Conservation (phyloP, 2,113 vertebrate species). For the Amphilophus citrinellus region DNA sequence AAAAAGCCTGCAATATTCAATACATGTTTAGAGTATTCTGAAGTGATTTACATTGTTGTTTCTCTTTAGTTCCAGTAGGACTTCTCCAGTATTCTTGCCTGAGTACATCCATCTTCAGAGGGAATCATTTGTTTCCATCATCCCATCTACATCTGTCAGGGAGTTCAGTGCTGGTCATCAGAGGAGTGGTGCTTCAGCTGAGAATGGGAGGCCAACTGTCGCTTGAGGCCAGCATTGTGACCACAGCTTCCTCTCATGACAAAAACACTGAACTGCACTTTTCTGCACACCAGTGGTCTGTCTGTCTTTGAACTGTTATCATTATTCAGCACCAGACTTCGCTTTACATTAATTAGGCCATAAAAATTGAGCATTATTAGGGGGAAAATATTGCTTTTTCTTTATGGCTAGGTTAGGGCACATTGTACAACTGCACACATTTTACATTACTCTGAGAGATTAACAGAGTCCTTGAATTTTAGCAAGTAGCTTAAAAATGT, state of each 20-base stretch:
- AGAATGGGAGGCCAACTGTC: neutral
- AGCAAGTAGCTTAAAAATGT: neutral
- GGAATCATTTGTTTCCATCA: slow-evolving; percentile 22
- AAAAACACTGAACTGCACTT: neutral
- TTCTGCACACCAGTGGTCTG: neutral
- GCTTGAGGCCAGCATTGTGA: neutral
- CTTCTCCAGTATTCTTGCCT: neutral
- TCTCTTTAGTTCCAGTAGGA: slow-evolving; percentile 55
- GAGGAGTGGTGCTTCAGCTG: neutral
- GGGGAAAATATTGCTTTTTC: neutral
- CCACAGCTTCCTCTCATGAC: slow-evolving; percentile 44
- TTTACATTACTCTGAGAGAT: neutral
- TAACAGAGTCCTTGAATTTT: neutral
- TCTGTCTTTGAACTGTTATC: slow-evolving; percentile 5
- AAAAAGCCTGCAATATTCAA: too few relatives aligned
- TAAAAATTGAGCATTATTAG: neutral
- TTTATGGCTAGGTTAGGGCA: neutral
- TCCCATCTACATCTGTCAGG: slow-evolving; percentile 32
- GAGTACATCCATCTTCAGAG: neutral
- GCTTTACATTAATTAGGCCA: neutral
- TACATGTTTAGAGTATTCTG: neutral
- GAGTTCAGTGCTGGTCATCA: neutral
- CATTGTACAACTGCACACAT: neutral
- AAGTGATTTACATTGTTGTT: slow-evolving; percentile 5
- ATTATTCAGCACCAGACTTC: slow-evolving; percentile 1